Evolutionary conservation across 2,888 invertebrate genomes (phyloP).

Genomic region (Chouioia cunea): DNA sequence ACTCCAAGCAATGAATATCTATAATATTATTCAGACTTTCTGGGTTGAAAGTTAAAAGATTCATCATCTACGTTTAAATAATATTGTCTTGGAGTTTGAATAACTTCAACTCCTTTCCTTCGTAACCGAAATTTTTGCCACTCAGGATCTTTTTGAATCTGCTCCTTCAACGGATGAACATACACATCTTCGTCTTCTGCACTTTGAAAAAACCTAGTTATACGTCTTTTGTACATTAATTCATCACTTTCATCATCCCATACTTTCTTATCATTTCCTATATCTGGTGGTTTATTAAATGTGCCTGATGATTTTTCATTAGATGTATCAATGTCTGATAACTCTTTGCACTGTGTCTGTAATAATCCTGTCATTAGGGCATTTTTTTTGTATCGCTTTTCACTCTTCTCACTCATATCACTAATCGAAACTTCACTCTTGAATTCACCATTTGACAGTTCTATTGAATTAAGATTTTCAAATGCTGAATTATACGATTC

Average conservation of each 20-base stretch:
- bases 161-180: slow-evolving; percentile 27
- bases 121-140: slow-evolving; percentile 9
- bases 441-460: not conserved
- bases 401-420: too few relatives aligned
- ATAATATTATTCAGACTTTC: not conserved
- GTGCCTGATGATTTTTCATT: too few relatives aligned
- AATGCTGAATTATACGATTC: slow-evolving; percentile 12
- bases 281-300: too few relatives aligned
- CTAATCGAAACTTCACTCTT: not conserved
- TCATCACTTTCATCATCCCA: too few relatives aligned
- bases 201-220: too few relatives aligned
- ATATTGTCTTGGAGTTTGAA: slow-evolving; percentile 30
- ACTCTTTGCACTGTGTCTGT: not conserved
- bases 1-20: too few relatives aligned
- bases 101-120: slow-evolving; percentile 31
- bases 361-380: slow-evolving; percentile 23
- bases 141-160: slow-evolving; percentile 22
- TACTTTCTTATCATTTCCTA: too few relatives aligned
- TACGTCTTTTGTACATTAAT: too few relatives aligned
- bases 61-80: slow-evolving; percentile 31
- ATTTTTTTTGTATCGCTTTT: slow-evolving; percentile 31
- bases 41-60: slow-evolving; percentile 26
- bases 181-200: slow-evolving; percentile 32
- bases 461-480: not conserved
- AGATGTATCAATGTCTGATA: too few relatives aligned